Conservation (phyloP, 2,797 vertebrate species). For the Mus minutoides region DNA sequence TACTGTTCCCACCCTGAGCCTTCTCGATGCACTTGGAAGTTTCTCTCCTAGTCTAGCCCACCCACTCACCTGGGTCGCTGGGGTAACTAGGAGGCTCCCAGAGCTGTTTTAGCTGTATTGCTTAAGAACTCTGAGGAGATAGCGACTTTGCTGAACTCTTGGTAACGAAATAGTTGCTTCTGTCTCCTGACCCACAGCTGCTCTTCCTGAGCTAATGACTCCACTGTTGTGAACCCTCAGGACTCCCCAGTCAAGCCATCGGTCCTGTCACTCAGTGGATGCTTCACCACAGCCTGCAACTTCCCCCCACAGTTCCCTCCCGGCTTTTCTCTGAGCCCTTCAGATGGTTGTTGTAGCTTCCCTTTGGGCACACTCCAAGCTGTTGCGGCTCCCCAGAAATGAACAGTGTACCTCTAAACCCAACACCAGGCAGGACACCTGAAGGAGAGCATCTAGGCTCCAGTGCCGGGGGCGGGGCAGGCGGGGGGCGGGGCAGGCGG, state of each 20-base stretch:
- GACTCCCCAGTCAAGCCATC: background rate
- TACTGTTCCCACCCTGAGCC: background rate
- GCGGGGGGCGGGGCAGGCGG: background rate
- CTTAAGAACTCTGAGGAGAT: background rate
- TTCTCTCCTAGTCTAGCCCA: background rate
- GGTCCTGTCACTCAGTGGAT: background rate
- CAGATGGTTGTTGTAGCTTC: background rate
- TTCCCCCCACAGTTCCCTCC: background rate
- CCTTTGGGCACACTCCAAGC: background rate
- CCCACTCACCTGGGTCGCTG: fast-evolving
- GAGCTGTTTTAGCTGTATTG: background rate
- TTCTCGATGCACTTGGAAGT: fast-evolving
- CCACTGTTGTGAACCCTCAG: background rate
- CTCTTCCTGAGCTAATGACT: background rate
- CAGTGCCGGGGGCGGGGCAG: no score
- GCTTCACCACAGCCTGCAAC: background rate
- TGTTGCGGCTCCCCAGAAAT: background rate
- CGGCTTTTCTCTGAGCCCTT: background rate
- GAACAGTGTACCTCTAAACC: background rate
- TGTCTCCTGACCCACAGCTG: background rate
- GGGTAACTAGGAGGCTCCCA: background rate
- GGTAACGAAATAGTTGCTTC: background rate
- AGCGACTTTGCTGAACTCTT: background rate
- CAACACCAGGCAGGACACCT: background rate
- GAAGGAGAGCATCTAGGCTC: background rate